Base-by-base conservation (phyloP, 2,888 invertebrate species). In the Sepiola atlantica region DNA sequence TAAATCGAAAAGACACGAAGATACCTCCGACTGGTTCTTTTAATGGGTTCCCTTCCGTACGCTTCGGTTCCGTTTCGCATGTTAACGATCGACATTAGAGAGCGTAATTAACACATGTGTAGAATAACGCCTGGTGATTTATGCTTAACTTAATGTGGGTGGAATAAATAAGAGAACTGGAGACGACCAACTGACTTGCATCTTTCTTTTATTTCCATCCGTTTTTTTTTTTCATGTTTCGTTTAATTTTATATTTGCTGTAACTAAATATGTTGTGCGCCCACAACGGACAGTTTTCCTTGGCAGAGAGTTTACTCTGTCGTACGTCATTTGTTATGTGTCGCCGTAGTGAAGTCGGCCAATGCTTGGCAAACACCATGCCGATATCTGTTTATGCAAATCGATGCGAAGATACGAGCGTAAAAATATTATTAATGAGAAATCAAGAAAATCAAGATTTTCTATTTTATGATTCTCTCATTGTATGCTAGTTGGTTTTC, bases 51-150 rank as follows among this genome's bases (percentile, higher is more conserved):
- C n/a, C n/a, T 32, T n/a, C 77, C 77, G 77, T 77, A 77, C 77
- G 16, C 77, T n/a, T 77, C n/a, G 21, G n/a, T 77, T 77, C 77
- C 77, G 77, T n/a, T 77, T 77, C 77, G 77, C 77, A 77, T 77
- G 77, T 77, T 77, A 77, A 77, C n/a, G 77, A 77, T 77, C 77
- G 18, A 18, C 77, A 77, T 77, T 77, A 77, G n/a, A n/a, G 77
- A 77, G 77, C n/a, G 16, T 77, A 77, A 77, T 77, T n/a, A 77
- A 77, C 77, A n/a, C 77, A 77, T n/a, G n/a, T 77, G 77, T 77
- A 32, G n/a, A 77, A 77, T 77, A 32, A 77, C n/a, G 32, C n/a
- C 77, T 77, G n/a, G 32, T n/a, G 77, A 77, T 77, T 77, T 77
- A 77, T 77, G 77, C 77, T 4, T 32, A 32, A n/a, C 14, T n/a